These are phyloP conservation scores for Ptilonorhynchus violaceus DNA, from an alignment of 2,113 vertebrate species.

Conservation along the genomic window DNA sequence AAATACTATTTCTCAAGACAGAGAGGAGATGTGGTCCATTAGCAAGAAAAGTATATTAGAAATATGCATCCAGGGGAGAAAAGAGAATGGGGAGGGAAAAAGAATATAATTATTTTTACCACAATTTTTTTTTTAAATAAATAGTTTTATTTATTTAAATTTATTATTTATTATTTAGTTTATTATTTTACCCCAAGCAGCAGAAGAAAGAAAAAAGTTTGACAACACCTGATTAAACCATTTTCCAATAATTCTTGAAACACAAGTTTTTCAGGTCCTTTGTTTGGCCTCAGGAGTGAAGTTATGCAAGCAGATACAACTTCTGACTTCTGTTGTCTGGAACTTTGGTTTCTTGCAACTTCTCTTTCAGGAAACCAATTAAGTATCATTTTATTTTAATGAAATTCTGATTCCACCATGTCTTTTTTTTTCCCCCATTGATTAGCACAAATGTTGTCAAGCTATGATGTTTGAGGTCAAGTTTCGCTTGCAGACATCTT, in stretches of 20 bases:
- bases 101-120: not conserved
- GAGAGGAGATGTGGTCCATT: not conserved
- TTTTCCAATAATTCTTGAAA: not conserved
- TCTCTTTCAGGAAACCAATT: not conserved
- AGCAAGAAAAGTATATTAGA: not conserved
- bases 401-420: not conserved
- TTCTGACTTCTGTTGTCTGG: not conserved
- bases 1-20: not conserved
- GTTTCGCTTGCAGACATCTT: not conserved
- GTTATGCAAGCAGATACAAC: not conserved
- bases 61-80: accelerated
- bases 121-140: not conserved
- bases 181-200: not conserved
- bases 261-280: not conserved
- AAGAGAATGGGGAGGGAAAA: not conserved
- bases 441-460: not conserved
- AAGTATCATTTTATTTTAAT: not conserved
- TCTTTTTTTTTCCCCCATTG: accelerated
- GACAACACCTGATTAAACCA: not conserved
- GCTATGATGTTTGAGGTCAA: not conserved
- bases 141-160: no score
- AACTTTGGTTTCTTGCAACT: not conserved
- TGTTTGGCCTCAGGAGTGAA: not conserved
- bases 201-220: not conserved
- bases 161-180: no score